Evolutionary conservation across 2,888 invertebrate species (phyloP).

Genomic region (Tenodera sinensis): DNA sequence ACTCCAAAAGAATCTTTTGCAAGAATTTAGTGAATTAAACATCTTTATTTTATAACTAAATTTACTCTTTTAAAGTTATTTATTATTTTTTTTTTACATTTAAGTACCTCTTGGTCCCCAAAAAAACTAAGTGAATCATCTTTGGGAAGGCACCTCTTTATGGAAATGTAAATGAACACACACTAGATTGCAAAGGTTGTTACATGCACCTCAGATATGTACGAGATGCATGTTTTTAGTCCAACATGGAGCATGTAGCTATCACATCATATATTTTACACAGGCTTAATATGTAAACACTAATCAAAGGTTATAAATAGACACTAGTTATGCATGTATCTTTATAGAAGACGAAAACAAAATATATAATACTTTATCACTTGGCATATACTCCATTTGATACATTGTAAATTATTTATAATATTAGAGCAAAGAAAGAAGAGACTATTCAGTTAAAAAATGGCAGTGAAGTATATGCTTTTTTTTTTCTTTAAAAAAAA

Average conservation of each 20-base stretch:
- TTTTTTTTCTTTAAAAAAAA: not conserved
- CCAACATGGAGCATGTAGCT: not conserved
- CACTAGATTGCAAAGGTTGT: not conserved
- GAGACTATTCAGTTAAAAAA: constrained; percentile 2
- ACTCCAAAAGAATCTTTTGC: not conserved
- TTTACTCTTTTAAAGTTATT: not conserved
- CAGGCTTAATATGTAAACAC: not conserved
- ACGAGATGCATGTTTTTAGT: not conserved
- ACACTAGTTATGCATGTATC: not conserved
- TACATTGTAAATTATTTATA: not conserved
- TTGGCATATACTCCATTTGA: constrained; percentile 5
- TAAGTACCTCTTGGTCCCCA: not conserved
- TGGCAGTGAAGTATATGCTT: constrained; percentile 18
- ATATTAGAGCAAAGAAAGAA: not conserved
- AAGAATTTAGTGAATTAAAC: not conserved
- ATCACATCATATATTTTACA: not conserved
- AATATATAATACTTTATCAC: constrained; percentile 18
- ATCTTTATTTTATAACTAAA: not conserved
- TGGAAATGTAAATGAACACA: not conserved
- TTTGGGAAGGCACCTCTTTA: not conserved
- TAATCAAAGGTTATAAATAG: constrained; percentile 1
- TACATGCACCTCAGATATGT: not conserved
- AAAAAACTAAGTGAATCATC: not conserved
- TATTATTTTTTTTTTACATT: not conserved
- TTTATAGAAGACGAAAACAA: not conserved